Evolutionary conservation across 2,113 vertebrate genomes (phyloP), one percentile per base, ranked within the genome.

Genomic region (Clarias macrocephalus): DNA sequence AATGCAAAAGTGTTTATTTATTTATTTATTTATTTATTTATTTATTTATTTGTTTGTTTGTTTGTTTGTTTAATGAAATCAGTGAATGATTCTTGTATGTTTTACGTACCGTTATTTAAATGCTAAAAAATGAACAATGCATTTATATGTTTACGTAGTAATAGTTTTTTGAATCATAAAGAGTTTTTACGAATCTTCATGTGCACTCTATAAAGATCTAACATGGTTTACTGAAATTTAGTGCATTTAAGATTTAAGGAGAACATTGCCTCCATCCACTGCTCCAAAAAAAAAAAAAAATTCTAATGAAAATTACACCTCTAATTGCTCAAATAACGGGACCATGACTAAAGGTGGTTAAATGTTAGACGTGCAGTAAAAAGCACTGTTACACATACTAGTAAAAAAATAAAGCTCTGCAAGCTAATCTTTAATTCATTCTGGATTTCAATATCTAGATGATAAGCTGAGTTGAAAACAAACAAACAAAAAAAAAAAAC

Each of bases 371-470:
- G 16, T 77, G 25, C 12, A 89, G 85, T 80, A 89, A 91, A 91
- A 88, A 83, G 9, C 85, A 70, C 83, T 86, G 89, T 91, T 82
- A 86, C 79, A 90, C 57, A 73, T 88, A 92, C 91, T 91, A 93
- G 92, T 93, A 91, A 93, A 93, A 90, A 90, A 85, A 92, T 92
- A 88, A 87, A 18, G 81, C 89, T 93, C 91, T 92, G 92, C 90
- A 72, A 90, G 92, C 86, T 90, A 33, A 86, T 93, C 91, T 92
- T 87, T 83, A 90, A 94, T 85, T 75, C 80, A 89, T 88, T 52
- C 16, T 86, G 89, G 86, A 94, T 94, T 91, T 92, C 89, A 88
- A 91, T 75, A 80, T 89, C 48, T 21, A 65, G 84, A 28, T 37
- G n/a, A 56, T n/a, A 33, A 70, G 82, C 30, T 19, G 33, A 6